A percentile compares a stretch with the other conserved stretches of the same genome.
These are phyloP conservation scores for Caenorhabditis macrosperma DNA, from an alignment of 2,888 invertebrate genomes.

Conservation along the genomic window DNA sequence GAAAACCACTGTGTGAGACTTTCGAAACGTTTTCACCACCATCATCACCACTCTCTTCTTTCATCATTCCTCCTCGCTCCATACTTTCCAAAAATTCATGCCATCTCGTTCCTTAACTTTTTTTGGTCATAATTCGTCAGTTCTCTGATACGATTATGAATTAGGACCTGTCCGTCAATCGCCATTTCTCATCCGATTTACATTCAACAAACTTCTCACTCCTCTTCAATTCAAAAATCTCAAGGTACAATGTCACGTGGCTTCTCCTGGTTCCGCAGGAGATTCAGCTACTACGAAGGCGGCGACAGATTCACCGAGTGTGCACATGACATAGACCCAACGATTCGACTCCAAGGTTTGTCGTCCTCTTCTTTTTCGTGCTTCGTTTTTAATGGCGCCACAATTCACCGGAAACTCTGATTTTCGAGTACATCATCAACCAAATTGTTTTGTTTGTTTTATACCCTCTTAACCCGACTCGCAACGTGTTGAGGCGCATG, in stretches of 20 bases:
- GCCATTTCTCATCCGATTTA: background rate
- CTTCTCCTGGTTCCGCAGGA: slow-evolving; percentile 59
- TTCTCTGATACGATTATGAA: slow-evolving; percentile 37
- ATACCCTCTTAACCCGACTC: slow-evolving; percentile 56
- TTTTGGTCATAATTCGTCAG: slow-evolving; percentile 7
- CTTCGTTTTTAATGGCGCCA: slow-evolving; percentile 1
- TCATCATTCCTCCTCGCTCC: background rate
- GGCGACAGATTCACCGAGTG: slow-evolving; percentile 45
- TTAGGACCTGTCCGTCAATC: background rate
- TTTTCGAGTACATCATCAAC: slow-evolving; percentile 36
- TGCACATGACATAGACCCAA: slow-evolving; percentile 53
- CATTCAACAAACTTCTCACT: background rate
- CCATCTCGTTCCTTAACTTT: slow-evolving; percentile 5
- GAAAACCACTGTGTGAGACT: slow-evolving; percentile 22
- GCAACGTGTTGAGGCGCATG: slow-evolving; percentile 42
- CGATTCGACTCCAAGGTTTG: slow-evolving; percentile 55
- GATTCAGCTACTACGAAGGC: slow-evolving; percentile 58
- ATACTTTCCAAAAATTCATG: slow-evolving; percentile 1
- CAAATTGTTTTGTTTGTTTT: slow-evolving; percentile 50
- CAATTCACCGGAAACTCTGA: slow-evolving; percentile 6
- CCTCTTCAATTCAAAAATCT: slow-evolving; percentile 4
- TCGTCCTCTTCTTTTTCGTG: slow-evolving; percentile 1
- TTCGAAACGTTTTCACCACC: background rate
- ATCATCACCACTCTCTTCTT: background rate
- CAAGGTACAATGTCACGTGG: slow-evolving; percentile 51